Evolutionary conservation across 2,888 invertebrate genomes (phyloP), one percentile per base, ranked within the genome.

Genomic region (Drosophila neotestacea): DNA sequence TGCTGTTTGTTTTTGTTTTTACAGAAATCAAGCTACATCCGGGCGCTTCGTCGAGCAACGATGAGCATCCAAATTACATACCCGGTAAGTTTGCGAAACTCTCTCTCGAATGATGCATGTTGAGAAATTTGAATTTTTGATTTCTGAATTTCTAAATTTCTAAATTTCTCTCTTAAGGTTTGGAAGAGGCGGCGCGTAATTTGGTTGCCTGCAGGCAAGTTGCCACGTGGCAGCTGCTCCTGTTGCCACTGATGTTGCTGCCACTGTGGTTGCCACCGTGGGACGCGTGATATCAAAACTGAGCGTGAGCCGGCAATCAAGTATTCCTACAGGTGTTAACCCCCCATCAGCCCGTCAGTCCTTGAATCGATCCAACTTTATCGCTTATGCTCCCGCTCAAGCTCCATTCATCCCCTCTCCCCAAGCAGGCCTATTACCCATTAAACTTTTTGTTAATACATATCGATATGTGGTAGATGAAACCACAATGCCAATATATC

Each of bases 1-100:
- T 44, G 44, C 27, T 46, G 5, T 32, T 47, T 38, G 7, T 16
- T 42, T 22, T 54, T 50, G 22, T 47, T 28, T 34, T 60, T 82
- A 27, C 75, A 93, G 93, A 93, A 91, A 93, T 93, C 68, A 93
- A 93, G 89, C 84, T 93, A 47, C 92, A 92, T 88, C 91, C 92
- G 46, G 93, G 92, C 71, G 85, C 90, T 52, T 79, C 91, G 39
- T 82, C 91, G 54, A 88, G 90, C 52, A 92, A 91, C 79, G 92
- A 92, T 76, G 92, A 93, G 78, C 92, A 92, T 73, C 85, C 92
- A 28, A 93, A 93, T 84, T 92, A 84, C 68, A 81, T 91, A 54
- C 89, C 90, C 64, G 91, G 91, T 91, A 76, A 81, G 84, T 76
- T 22, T 6, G 7, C 9, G 42, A 30, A 6, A 11, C 10, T 41